These are phyloP conservation scores for Leptoteleia sp. DNA, from an alignment of 1,140 invertebrate species.

Conservation along the genomic window DNA sequence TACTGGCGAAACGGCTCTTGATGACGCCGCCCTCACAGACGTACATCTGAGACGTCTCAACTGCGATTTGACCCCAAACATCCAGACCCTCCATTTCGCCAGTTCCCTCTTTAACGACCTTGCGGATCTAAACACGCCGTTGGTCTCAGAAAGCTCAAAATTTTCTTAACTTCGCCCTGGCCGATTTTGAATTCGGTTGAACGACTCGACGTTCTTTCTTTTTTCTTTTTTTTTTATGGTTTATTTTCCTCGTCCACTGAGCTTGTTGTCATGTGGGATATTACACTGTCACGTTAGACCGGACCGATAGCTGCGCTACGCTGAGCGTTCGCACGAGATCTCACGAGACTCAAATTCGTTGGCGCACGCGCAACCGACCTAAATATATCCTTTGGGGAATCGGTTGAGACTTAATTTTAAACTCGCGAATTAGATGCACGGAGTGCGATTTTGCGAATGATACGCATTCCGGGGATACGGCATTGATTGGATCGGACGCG, in stretches of 20 bases:
- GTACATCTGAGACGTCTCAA: constrained; percentile 92
- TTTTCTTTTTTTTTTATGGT: no score
- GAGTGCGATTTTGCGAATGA: no score
- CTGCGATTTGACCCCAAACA: constrained; percentile 90
- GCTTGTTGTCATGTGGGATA: constrained; percentile 19
- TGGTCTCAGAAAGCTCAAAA: background rate
- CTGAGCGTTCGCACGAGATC: constrained; percentile 32
- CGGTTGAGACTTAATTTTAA: no score
- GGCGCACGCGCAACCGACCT: no score
- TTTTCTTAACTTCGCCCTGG: background rate
- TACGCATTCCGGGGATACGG: no score
- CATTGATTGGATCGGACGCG: no score
- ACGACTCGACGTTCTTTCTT: background rate
- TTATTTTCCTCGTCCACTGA: constrained; percentile 6
- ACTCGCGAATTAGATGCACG: no score
- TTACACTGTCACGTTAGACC: constrained; percentile 23
- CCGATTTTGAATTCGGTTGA: background rate
- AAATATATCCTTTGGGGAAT: no score
- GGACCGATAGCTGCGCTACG: constrained; percentile 18
- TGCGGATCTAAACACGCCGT: constrained; percentile 35
- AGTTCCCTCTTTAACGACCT: constrained; percentile 21
- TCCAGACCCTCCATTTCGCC: constrained; percentile 80
- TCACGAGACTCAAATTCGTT: constrained; percentile 38
- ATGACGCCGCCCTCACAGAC: constrained; percentile 88
- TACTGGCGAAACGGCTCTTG: constrained; percentile 89